Base-by-base conservation (phyloP, 2,797 vertebrate genomes). In the Arnoldichthys spilopterus region DNA sequence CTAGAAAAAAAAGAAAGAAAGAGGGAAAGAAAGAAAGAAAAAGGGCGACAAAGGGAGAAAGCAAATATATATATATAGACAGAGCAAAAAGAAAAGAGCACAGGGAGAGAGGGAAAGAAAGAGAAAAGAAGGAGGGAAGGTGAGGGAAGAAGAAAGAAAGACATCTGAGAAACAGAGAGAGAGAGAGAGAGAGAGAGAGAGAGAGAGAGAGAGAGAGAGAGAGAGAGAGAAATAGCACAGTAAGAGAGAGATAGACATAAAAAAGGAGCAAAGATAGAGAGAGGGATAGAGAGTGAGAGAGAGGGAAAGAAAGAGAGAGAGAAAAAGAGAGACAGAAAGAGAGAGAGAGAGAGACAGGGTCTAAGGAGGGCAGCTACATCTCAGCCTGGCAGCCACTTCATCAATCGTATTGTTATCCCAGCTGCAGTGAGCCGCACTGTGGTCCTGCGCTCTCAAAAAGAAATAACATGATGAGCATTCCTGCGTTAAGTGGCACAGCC, bases 391-490 rank as follows among this genome's bases (percentile, higher is more conserved):
- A 75, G 88, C 86, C 80, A 58, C 82, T 89, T 86, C 86, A 88
- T 90, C 89, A 88, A 88, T 90, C 85, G 85, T 89, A 83, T 89
- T 91, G 90, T 92, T 91, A 89, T 91, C 87, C 89, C 93, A 92
- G 91, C 91, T 93, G 92, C 87, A 87, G 83, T 45, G 76, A 84
- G 90, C 90, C 90, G n/a, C 91, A 86, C 63, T 88, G 91, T 85
- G 90, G 90, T 90, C 49, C 64, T 68, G 47, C 69, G 61, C 85
- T 88, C 87, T 91, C 86, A 82, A 80, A 87, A 90, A 91, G 87
- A 88, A 90, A 59, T 85, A 89, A 91, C 90, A 91, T 83, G 86
- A 91, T 90, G 90, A 91, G 90, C 90, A 92, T 92, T 92, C 89
- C 88, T 88, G 84, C 79, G 80, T 85, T 88, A 88, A 90, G 89